phyloP scores from a whole-genome alignment of 2,113 vertebrate species.

The Probosciger aterrimus region DNA sequence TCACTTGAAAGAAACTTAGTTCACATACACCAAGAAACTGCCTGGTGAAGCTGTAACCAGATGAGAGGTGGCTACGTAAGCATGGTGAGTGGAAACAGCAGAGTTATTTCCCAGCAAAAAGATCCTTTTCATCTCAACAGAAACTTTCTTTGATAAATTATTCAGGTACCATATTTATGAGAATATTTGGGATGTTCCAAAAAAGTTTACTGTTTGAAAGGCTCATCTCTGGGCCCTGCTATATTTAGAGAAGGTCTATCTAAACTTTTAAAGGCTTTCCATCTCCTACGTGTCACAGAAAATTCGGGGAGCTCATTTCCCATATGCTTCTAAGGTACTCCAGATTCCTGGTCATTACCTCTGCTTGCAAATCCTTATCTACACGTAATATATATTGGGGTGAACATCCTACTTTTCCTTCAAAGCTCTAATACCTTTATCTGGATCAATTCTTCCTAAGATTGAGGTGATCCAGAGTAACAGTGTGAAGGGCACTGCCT shows the following conservation, averaged over 20 bases:
- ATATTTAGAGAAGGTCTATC: background rate
- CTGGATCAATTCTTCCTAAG: background rate
- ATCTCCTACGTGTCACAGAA: background rate
- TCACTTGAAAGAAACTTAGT: background rate
- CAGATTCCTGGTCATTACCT: background rate
- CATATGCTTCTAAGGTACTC: accelerated
- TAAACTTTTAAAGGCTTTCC: background rate
- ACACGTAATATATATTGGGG: background rate
- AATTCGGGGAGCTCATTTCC: background rate
- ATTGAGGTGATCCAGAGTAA: background rate
- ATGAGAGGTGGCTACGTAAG: background rate
- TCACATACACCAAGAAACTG: background rate
- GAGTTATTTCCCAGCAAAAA: background rate
- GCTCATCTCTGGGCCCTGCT: accelerated
- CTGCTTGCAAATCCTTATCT: background rate
- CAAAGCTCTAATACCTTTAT: background rate
- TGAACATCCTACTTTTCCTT: background rate
- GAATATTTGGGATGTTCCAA: background rate
- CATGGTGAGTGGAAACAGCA: background rate
- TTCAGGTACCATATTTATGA: background rate
- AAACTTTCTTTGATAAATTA: background rate
- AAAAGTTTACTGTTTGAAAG: accelerated
- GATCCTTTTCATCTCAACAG: background rate
- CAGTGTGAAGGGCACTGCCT: accelerated
- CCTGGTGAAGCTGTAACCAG: background rate